Conservation (phyloP, 53 echinoderm and acorn worm genomes). For the Glandiceps talaboti region DNA sequence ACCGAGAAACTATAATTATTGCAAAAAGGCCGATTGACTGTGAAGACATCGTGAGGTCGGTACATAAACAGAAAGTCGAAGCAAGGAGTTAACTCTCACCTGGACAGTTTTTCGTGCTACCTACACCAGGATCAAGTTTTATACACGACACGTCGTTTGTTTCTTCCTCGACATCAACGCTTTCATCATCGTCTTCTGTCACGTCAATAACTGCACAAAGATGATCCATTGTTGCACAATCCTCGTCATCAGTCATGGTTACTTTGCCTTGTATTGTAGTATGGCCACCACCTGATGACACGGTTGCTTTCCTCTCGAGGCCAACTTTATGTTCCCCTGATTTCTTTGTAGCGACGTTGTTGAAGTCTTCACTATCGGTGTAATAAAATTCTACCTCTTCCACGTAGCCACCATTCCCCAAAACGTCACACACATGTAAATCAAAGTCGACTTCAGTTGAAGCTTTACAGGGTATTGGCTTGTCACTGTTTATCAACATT, state of each 20-base stretch:
- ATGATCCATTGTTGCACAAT: not conserved
- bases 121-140: not conserved
- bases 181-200: not conserved
- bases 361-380: not conserved
- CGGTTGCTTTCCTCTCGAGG: not conserved
- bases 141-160: not conserved
- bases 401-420: not conserved
- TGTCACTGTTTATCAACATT: too few species aligned
- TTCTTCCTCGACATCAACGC: too few species aligned
- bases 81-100: too few species aligned
- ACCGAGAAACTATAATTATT: too few species aligned
- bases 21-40: too few species aligned
- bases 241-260: not conserved
- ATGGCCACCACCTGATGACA: not conserved
- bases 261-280: not conserved
- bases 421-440: not conserved
- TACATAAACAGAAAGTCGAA: too few species aligned
- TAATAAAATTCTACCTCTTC: not conserved
- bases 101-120: not conserved
- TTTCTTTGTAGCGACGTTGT: not conserved
- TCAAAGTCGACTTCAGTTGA: not conserved
- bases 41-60: too few species aligned
- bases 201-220: not conserved
- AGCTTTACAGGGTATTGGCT: not conserved
- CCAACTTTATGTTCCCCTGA: not conserved